Percentiles rank a stretch among this genome's conserved stretches.
phyloP scores from a whole-genome alignment of 2,113 vertebrate genomes.

The Geococcyx californianus region DNA sequence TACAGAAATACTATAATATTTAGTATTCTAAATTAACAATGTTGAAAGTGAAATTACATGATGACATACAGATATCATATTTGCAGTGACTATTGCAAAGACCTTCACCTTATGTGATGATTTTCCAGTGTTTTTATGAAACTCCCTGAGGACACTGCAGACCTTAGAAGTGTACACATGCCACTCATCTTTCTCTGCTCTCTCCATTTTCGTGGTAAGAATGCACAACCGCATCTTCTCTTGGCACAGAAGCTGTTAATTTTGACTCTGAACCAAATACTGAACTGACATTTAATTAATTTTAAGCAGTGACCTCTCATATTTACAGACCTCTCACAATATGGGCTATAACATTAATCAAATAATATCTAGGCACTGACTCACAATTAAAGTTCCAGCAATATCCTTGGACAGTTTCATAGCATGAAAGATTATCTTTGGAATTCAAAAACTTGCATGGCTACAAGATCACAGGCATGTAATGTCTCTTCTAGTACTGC shows the following conservation, averaged over 20 bases:
- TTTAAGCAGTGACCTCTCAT: not conserved
- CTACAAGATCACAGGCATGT: conserved; percentile 38
- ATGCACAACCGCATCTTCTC: not conserved
- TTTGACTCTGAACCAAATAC: not conserved
- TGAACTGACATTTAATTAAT: not conserved
- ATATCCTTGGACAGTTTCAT: not conserved
- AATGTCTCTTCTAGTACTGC: conserved; percentile 37
- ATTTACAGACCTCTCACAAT: not conserved
- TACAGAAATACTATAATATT: not conserved
- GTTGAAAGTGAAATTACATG: not conserved
- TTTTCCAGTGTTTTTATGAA: not conserved
- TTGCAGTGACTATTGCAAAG: not conserved
- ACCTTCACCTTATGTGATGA: not conserved
- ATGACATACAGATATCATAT: not conserved
- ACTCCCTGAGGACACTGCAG: not conserved
- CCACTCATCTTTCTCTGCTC: not conserved
- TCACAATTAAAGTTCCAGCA: not conserved
- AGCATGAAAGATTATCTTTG: conserved; percentile 16
- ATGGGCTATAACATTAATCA: not conserved
- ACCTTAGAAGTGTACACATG: not conserved
- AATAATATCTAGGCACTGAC: not conserved
- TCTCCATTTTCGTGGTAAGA: not conserved
- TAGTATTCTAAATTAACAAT: not conserved
- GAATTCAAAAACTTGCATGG: conserved; percentile 56
- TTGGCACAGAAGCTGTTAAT: not conserved